Base-by-base conservation (phyloP, 2,888 invertebrate species). In the Callinectes sapidus region DNA sequence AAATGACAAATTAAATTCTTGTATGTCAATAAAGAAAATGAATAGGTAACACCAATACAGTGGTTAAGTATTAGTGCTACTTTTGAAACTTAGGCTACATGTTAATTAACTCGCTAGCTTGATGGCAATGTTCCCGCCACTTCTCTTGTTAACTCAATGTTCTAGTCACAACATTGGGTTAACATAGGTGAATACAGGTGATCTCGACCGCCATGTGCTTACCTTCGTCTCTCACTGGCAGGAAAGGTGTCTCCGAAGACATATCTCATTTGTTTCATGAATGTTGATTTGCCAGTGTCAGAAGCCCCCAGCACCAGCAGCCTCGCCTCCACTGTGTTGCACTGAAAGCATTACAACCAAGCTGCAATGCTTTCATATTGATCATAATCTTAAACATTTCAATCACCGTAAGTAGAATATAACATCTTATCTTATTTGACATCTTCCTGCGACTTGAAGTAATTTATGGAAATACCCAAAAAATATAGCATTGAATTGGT, bases 271-370 rank as follows among this genome's bases (percentile, higher is more conserved):
- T 93, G 93, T 18, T 87, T 89, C 91, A 93, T 89, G 77, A 93
- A 91, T 28, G 93, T 91, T 28, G 93, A 93, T 42, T 93, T 93
- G 39, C 93, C 93, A 13, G 93, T 91, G 90, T 91, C 93, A 1
- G 91, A 87, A 1, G 91, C 91, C 35, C 93, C 93, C 23, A 93
- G 39, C 39, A 93, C 91, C 55, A 93, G 39, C 39, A 93, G 32
- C 35, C 89, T 32, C 35, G 91, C 93, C 55, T 93, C 91, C 42
- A 39, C 61, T 13, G 23, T 71, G 81, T 32, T 35, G 16, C 35
- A 35, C 81, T 81, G 81, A 18, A 54, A 88, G 32, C 23, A 35
- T 71, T 2, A 3, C 28, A 28, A 10, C 71, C 48, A 48, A n/a
- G 71, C 28, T 71, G 28, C 28, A 28, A 6, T 28, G 6, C 28